Percentiles rank a stretch among this genome's conserved stretches.
Evolutionary conservation across 1,140 invertebrate genomes (phyloP).

Genomic region (Stenopsyche tienmushanensis): DNA sequence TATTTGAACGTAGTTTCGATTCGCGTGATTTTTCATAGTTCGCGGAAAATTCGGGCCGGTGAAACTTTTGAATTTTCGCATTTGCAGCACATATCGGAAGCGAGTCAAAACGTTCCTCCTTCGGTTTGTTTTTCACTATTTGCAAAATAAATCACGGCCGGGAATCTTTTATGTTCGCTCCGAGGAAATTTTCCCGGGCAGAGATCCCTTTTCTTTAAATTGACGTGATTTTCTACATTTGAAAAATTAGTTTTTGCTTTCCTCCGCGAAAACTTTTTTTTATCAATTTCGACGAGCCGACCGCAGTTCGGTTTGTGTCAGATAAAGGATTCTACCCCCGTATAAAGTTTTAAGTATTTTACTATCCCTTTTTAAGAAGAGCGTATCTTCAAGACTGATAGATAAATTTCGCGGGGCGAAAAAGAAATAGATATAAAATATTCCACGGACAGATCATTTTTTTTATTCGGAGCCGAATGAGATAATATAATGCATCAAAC

Average conservation of each 20-base stretch:
- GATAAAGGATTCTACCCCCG: not conserved
- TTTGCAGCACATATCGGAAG: too few species aligned
- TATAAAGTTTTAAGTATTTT: not conserved
- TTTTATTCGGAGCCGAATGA: too few species aligned
- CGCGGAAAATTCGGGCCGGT: too few species aligned
- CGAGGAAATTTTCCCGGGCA: not conserved
- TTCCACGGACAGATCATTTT: too few species aligned
- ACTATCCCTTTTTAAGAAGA: not conserved
- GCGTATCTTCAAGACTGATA: too few species aligned
- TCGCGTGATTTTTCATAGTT: too few species aligned
- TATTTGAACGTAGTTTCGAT: too few species aligned
- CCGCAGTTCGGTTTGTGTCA: not conserved
- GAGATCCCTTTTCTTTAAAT: not conserved
- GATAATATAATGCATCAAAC: too few species aligned
- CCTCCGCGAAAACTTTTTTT: not conserved
- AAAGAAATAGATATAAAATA: too few species aligned
- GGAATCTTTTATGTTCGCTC: not conserved
- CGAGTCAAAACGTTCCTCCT: too few species aligned
- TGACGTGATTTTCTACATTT: not conserved
- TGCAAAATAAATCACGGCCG: not conserved
- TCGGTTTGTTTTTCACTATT: not conserved
- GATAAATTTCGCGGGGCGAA: too few species aligned
- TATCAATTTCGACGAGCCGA: not conserved
- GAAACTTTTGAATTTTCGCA: too few species aligned
- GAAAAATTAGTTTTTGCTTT: not conserved